A percentile compares a stretch with the other conserved stretches of the same genome.
phyloP scores from a whole-genome alignment of 2,797 vertebrate species.

The Sphenodon punctatus region DNA sequence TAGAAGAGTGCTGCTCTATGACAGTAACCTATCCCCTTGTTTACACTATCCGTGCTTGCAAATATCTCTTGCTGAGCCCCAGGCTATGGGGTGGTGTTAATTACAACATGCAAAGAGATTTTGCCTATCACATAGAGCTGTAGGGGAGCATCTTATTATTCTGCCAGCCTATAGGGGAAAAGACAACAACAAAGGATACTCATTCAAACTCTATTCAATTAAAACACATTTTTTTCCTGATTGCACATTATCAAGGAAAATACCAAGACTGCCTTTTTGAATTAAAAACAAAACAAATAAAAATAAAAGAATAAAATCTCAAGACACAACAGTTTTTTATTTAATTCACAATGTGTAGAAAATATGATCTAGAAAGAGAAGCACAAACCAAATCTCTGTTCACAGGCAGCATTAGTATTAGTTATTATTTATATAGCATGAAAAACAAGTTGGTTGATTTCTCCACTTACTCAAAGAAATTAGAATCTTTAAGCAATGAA shows the following conservation, averaged over 20 bases:
- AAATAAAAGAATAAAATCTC: too few species aligned
- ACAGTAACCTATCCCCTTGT: constrained; percentile 40
- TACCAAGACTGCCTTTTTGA: background rate
- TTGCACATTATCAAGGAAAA: background rate
- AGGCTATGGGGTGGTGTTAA: constrained; percentile 59
- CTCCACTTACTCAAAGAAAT: too few species aligned
- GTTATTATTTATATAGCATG: too few species aligned
- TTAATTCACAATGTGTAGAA: background rate
- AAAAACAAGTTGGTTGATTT: too few species aligned
- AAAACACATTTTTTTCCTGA: background rate
- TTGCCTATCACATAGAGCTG: constrained; percentile 31
- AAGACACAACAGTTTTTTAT: background rate
- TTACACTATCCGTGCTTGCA: constrained; percentile 60
- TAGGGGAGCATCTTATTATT: constrained; percentile 45
- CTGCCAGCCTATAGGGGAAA: background rate
- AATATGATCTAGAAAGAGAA: constrained; percentile 2
- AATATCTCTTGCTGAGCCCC: constrained; percentile 45
- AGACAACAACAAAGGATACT: background rate
- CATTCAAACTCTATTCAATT: background rate
- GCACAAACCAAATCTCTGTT: constrained; percentile 12
- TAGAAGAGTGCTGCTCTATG: background rate
- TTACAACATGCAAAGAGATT: constrained; percentile 58
- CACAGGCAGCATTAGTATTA: background rate
- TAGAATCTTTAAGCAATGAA: too few species aligned
- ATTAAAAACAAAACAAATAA: too few species aligned